These are phyloP conservation scores for Hypercompe scribonia DNA, from an alignment of 2,888 invertebrate species.

Conservation along the genomic window DNA sequence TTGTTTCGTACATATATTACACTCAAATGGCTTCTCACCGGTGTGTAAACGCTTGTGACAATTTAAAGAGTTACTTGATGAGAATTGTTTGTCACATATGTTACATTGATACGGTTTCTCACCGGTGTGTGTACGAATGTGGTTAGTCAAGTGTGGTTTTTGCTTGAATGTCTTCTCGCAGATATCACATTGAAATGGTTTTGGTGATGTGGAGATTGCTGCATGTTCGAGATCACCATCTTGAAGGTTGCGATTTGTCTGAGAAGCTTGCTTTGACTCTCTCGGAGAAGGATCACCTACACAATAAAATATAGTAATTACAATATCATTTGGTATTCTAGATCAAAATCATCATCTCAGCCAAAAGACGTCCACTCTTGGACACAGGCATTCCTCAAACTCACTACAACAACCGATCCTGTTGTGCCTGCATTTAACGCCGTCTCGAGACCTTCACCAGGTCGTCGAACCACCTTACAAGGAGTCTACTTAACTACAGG, in stretches of 20 bases:
- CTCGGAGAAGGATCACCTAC: background rate
- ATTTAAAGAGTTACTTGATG: background rate
- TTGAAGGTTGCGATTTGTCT: background rate
- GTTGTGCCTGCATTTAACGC: too few species aligned
- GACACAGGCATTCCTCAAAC: too few species aligned
- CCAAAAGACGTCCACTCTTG: too few species aligned
- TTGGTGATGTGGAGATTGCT: background rate
- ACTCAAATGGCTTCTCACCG: background rate
- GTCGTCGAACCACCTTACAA: too few species aligned
- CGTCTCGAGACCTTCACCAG: too few species aligned
- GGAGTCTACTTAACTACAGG: too few species aligned
- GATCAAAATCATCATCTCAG: too few species aligned
- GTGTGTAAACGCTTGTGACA: background rate
- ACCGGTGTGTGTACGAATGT: background rate
- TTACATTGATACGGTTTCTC: conserved; percentile 1
- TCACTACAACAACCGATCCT: too few species aligned
- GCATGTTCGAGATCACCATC: background rate
- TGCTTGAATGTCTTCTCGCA: background rate
- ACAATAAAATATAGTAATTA: background rate
- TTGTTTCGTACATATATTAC: background rate
- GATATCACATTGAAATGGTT: conserved; percentile 5
- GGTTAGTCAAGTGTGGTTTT: background rate
- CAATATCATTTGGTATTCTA: background rate
- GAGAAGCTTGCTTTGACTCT: background rate
- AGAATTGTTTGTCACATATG: background rate